Conservation (phyloP, 2,888 invertebrate genomes). For the Aethes cnicana region DNA sequence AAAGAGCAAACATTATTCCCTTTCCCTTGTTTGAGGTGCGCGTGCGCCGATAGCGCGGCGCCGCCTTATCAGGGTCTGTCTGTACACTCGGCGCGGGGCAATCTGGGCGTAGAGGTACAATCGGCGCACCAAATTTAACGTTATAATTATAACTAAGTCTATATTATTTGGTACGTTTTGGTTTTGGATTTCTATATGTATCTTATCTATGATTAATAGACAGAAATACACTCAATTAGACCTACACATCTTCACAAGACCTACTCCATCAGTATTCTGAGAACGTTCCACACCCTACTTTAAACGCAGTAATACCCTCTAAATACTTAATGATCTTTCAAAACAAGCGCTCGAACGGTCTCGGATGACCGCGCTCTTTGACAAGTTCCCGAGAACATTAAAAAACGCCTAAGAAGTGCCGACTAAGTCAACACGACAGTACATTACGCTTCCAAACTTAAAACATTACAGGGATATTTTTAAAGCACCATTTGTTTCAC, state of each 20-base stretch:
- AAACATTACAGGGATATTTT: slow-evolving; percentile 17
- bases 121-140: too few species aligned
- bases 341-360: slow-evolving; percentile 20
- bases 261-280: not conserved
- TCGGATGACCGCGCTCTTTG: slow-evolving; percentile 24
- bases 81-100: too few species aligned
- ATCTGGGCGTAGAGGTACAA: too few species aligned
- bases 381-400: slow-evolving; percentile 33
- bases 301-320: slow-evolving; percentile 20
- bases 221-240: too few species aligned
- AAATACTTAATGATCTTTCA: slow-evolving; percentile 25
- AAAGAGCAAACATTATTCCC: slow-evolving; percentile 17
- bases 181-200: too few species aligned
- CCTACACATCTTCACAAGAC: not conserved
- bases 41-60: slow-evolving; percentile 20
- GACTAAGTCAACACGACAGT: slow-evolving; percentile 19
- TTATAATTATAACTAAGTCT: too few species aligned
- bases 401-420: slow-evolving; percentile 35
- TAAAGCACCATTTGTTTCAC: not conserved
- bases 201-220: too few species aligned
- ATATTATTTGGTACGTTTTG: too few species aligned
- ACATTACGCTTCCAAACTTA: slow-evolving; percentile 3
- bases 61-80: slow-evolving; percentile 27
- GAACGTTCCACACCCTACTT: slow-evolving; percentile 13
- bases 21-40: slow-evolving; percentile 16